Percentiles rank a stretch among this genome's conserved stretches.
These are phyloP conservation scores for Gymnobelideus leadbeateri DNA, from an alignment of 2,113 vertebrate species.

Conservation along the genomic window DNA sequence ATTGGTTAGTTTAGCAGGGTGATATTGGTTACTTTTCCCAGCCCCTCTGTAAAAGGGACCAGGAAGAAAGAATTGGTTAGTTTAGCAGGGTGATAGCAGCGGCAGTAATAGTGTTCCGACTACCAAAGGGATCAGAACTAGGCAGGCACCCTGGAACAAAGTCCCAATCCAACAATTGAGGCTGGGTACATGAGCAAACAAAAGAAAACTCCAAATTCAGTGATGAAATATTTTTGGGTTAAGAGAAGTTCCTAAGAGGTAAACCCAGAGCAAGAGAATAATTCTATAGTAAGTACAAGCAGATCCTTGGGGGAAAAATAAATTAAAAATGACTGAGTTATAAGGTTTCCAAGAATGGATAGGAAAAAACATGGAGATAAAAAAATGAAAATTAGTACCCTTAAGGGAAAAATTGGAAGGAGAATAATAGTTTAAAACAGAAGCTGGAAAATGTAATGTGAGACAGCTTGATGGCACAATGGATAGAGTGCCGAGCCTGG, in stretches of 20 bases:
- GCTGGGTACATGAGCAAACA: background rate
- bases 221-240: background rate
- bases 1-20: background rate
- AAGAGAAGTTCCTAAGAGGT: background rate
- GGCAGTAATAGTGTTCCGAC: too few species aligned
- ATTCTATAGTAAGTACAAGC: background rate
- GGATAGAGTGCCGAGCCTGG: background rate
- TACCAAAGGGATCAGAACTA: too few species aligned
- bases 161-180: background rate
- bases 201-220: background rate
- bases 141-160: background rate
- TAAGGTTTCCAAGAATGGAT: background rate
- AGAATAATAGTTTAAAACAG: background rate
- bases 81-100: too few species aligned
- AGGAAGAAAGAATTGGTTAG: too few species aligned
- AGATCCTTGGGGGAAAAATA: background rate
- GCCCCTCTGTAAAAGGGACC: too few species aligned
- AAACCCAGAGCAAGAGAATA: background rate
- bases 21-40: too few species aligned
- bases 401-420: background rate
- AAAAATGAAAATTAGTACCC: background rate
- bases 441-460: background rate
- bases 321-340: background rate
- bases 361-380: background rate
- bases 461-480: background rate